Conservation (phyloP, 2,888 invertebrate species). For the Patella pellucida region DNA sequence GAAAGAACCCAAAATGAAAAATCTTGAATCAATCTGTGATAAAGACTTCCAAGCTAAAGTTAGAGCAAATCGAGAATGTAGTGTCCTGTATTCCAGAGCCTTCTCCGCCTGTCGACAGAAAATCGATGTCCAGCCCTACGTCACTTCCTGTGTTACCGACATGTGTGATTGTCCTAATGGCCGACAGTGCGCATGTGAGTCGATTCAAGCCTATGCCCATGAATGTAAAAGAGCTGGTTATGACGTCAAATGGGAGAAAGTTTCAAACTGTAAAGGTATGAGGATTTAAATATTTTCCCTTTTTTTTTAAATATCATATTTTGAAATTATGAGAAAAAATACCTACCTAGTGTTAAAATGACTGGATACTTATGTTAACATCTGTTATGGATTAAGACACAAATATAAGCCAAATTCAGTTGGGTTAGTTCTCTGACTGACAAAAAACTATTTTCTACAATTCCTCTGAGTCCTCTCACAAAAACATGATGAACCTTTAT, state of each 20-base stretch:
- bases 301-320: no score
- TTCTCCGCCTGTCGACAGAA: slow-evolving; percentile 85
- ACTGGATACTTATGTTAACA: no score
- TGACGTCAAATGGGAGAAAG: slow-evolving; percentile 35
- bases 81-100: slow-evolving; percentile 73
- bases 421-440: no score
- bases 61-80: slow-evolving; percentile 72
- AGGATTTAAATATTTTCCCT: neutral
- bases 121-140: slow-evolving; percentile 86
- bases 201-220: slow-evolving; percentile 89
- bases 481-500: neutral
- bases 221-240: slow-evolving; percentile 87
- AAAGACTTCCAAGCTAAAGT: slow-evolving; percentile 43
- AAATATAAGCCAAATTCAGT: no score
- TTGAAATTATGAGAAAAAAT: no score
- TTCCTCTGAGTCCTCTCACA: neutral
- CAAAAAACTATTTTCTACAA: neutral
- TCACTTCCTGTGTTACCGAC: slow-evolving; percentile 87
- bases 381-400: no score
- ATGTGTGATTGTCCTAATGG: slow-evolving; percentile 87
- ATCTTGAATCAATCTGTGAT: slow-evolving; percentile 48
- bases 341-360: no score
- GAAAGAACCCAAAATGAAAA: slow-evolving; percentile 44
- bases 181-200: slow-evolving; percentile 87
- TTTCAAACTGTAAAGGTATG: slow-evolving; percentile 42